Evolutionary conservation across 2,888 invertebrate species (phyloP), one percentile per base, ranked within the genome.

Genomic region (Schizotus pectinicornis): DNA sequence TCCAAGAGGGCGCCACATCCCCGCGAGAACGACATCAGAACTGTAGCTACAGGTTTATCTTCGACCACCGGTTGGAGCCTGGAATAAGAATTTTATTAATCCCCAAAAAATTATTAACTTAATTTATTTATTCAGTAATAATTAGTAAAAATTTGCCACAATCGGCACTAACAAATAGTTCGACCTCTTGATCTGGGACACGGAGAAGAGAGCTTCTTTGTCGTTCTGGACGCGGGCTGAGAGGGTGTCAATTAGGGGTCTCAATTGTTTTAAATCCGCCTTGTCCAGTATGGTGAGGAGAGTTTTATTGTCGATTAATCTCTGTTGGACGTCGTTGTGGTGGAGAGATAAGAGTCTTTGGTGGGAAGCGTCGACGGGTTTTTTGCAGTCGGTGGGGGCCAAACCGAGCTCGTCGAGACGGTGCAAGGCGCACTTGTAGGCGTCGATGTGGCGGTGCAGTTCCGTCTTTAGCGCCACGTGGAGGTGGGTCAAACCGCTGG

Each of bases 231-330:
- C 94, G 62, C 95, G 84, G 14, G 89, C 85, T 42, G 90, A 87
- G 36, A 95, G 82, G 64, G 87, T 84, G 37, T 87, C 83, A 36
- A 87, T 84, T 59, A 95, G 82, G 1, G 85, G 83, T 12, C 83
- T 81, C 50, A 95, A 83, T 77, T 92, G 90, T 71, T 92, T 88
- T 68, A 95, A 77, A 2, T 89, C 88, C 31, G 90, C 90, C 75
- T 92, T 92, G 74, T 92, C 92, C 67, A 95, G 82, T 57, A 92
- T 88, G 41, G 94, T 95, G 61, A 94, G 82, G 34, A 95, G 81
- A 0, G 93, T 91, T 80, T 95, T 94, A 81, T 96, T 95, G 81
- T 95, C 94, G 71, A 95, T 95, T 51, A 96, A 83, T 1, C 95
- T 82, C 67, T 94, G 89, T 77, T 95, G 95, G 46, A 96, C 93